These are phyloP conservation scores for Apotomis betuletana DNA, from an alignment of 2,888 invertebrate genomes.

Conservation along the genomic window DNA sequence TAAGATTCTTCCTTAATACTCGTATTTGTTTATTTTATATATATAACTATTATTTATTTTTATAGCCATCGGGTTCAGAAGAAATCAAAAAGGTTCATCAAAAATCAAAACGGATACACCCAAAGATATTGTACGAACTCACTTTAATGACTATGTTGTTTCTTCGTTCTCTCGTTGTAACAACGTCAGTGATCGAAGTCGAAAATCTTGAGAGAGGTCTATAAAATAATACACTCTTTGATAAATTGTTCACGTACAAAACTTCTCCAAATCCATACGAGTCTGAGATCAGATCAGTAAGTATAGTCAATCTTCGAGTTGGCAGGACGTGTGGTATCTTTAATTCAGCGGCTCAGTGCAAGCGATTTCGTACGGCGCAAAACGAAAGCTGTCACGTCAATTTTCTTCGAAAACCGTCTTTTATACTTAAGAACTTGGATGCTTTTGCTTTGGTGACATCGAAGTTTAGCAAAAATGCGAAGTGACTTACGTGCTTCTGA, in stretches of 20 bases:
- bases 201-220: no score
- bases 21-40: no score
- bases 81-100: no score
- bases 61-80: no score
- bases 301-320: constrained; percentile 37
- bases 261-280: background rate
- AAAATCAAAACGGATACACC: no score
- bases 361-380: constrained; percentile 10
- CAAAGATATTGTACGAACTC: no score
- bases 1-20: no score
- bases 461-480: background rate
- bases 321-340: constrained; percentile 47
- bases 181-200: no score
- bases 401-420: constrained; percentile 9
- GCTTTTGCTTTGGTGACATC: background rate
- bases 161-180: no score
- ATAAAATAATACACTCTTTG: no score
- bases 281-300: constrained; percentile 14
- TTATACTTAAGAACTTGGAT: constrained; percentile 3
- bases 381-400: constrained; percentile 21
- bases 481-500: background rate
- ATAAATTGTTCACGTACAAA: background rate
- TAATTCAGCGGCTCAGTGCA: constrained; percentile 48
- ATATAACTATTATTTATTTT: no score
- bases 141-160: no score